A percentile compares a stretch with the other conserved stretches of the same genome.
These are phyloP conservation scores for Muraenolepis orangiensis DNA, from an alignment of 2,797 vertebrate species.

Conservation along the genomic window DNA sequence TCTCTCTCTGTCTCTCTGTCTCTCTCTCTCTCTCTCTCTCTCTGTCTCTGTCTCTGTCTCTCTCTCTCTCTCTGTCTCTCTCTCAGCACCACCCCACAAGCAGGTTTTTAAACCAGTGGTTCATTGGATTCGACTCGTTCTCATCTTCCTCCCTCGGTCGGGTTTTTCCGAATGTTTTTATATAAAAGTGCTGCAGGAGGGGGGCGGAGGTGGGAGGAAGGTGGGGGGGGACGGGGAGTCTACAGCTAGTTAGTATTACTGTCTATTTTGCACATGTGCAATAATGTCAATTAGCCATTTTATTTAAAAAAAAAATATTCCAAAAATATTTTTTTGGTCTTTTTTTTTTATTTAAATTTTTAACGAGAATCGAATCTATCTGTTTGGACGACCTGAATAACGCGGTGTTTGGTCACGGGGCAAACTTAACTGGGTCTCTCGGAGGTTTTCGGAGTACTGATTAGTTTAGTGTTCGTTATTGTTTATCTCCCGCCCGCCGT, in stretches of 20 bases:
- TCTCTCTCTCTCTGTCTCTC: not conserved
- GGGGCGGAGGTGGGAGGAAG: slow-evolving; percentile 10
- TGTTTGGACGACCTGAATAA: not conserved
- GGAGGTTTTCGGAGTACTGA: slow-evolving; percentile 24
- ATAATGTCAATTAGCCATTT: slow-evolving; percentile 74
- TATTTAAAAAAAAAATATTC: slow-evolving; percentile 50
- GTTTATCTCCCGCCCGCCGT: not conserved
- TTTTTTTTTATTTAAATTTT: slow-evolving; percentile 29
- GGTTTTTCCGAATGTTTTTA: slow-evolving; percentile 55
- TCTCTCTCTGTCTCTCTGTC: not conserved
- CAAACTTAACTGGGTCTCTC: slow-evolving; percentile 45
- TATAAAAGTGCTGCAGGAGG: slow-evolving; percentile 55
- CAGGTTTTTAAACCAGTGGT: not conserved
- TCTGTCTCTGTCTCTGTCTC: too few species aligned
- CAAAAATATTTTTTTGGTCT: slow-evolving; percentile 40
- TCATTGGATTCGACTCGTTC: not conserved
- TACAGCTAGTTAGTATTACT: slow-evolving; percentile 61
- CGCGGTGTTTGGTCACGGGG: not conserved
- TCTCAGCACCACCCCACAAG: not conserved
- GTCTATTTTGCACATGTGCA: slow-evolving; percentile 71
- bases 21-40: not conserved
- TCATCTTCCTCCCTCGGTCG: slow-evolving; percentile 3
- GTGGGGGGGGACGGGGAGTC: slow-evolving; percentile 30
- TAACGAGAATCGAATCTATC: slow-evolving; percentile 42
- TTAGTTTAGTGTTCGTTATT: slow-evolving; percentile 17